Evolutionary conservation across 2,797 vertebrate genomes (phyloP).

Genomic region (Cryptoprocta ferox): DNA sequence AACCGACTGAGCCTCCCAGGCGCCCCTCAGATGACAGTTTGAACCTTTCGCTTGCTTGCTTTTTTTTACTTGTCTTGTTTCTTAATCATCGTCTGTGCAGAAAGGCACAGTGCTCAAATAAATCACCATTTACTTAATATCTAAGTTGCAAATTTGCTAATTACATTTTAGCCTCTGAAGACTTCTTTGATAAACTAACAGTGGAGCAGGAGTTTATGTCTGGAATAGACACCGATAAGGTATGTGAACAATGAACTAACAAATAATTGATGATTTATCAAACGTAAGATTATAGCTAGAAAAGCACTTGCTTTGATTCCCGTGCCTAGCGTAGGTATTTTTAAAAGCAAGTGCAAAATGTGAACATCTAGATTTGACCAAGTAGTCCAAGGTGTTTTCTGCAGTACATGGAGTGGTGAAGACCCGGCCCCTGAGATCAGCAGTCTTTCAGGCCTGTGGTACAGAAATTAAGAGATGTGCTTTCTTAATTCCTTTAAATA

Average conservation of each 20-base stretch:
- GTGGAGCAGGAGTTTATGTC: slow-evolving; percentile 99
- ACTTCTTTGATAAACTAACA: slow-evolving; percentile 98
- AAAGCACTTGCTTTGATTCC: not conserved
- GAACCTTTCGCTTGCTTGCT: not conserved
- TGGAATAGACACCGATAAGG: slow-evolving; percentile 99
- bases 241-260: slow-evolving; percentile 72
- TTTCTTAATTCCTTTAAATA: not conserved
- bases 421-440: not conserved
- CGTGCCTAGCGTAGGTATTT: not conserved
- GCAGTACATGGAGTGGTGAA: not conserved
- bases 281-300: not conserved
- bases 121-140: not conserved
- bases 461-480: not conserved
- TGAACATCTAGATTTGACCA: not conserved
- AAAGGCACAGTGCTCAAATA: not conserved
- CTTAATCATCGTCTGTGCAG: not conserved
- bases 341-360: not conserved
- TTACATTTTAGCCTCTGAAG: slow-evolving; percentile 93
- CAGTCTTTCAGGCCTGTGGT: not conserved
- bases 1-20: too few relatives aligned
- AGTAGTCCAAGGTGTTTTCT: not conserved
- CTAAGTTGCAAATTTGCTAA: slow-evolving; percentile 41
- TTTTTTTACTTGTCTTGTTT: not conserved
- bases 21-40: not conserved
- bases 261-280: not conserved